Evolutionary conservation across 2,113 vertebrate species (phyloP), one percentile per base, ranked within the genome.

Genomic region (Emydocephalus ijimae): DNA sequence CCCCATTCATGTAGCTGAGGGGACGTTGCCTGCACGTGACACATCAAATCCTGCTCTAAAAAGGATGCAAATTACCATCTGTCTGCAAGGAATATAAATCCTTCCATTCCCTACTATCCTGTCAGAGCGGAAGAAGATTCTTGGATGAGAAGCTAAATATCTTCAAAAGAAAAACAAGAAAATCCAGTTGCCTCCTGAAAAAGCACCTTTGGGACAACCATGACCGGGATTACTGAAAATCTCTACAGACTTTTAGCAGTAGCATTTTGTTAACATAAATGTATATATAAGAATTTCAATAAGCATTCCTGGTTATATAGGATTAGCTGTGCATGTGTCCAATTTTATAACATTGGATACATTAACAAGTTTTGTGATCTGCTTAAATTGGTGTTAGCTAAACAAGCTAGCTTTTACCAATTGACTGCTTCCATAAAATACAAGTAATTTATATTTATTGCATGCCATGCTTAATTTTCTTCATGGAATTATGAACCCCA

Each of bases 221-320:
- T 59, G 57, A 59, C 57, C 57, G 24, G 57, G 23, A 59, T 24
- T 1, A 59, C 57, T 59, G 23, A 59, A 23, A 59, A 59, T 24
- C 8, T 59, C 57, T 59, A 59, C 23, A 59, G 23, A 24, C 57
- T 95, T 93, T 93, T 92, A 0, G 90, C 69, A 18, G 39, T 0
- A 15, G 7, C 88, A 94, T 29, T 85, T 92, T 91, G 4, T 26
- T 0, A 0, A 43, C 18, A 81, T 4, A 1, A 1, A 34, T 89
- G 89, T 87, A 2, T 0, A 12, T 0, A 39, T 34, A 57, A 89
- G 86, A 0, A 34, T 0, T 0, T 0, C 11, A 3, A 45, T 20
- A 3, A 29, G 26, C n/a, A 81, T 81, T 81, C 69, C 69, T 20
- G 15, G n/a, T 43, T 0, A 2, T 39, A 8, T 39, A 81, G 69